Conservation (phyloP, 2,797 vertebrate species). For the Etheostoma perlongum region DNA sequence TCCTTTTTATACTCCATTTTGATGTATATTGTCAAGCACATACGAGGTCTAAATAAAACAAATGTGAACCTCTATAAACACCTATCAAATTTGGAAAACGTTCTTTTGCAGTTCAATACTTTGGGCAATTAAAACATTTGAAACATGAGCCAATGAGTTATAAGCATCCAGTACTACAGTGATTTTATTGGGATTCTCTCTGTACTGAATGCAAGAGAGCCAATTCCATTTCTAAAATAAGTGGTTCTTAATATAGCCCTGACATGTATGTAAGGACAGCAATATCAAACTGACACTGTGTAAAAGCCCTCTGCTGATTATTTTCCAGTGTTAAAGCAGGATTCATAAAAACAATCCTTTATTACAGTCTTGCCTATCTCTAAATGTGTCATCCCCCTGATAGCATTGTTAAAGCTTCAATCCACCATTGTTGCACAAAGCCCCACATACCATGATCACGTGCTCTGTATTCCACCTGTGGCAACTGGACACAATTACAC, state of each 20-base stretch:
- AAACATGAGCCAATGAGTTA: background rate
- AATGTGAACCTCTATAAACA: background rate
- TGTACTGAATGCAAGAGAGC: background rate
- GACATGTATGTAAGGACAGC: constrained; percentile 2
- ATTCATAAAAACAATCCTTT: background rate
- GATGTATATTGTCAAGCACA: background rate
- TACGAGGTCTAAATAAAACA: constrained; percentile 11
- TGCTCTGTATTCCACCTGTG: background rate
- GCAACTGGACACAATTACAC: background rate
- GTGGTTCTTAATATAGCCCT: background rate
- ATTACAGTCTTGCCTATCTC: background rate
- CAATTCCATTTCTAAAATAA: constrained; percentile 9
- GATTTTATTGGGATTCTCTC: background rate
- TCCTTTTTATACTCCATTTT: background rate
- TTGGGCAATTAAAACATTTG: background rate
- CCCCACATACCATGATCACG: background rate
- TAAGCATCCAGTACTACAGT: background rate
- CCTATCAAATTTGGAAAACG: background rate
- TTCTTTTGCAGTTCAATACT: background rate
- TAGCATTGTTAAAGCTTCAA: background rate
- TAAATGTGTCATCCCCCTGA: constrained; percentile 1
- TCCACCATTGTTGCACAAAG: background rate
- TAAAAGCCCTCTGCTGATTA: constrained; percentile 11
- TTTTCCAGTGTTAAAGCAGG: background rate
- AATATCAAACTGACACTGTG: constrained; percentile 12